Percentiles rank a stretch among this genome's conserved stretches.
Evolutionary conservation across 2,113 vertebrate species (phyloP).

Genomic region (Pogona vitticeps): DNA sequence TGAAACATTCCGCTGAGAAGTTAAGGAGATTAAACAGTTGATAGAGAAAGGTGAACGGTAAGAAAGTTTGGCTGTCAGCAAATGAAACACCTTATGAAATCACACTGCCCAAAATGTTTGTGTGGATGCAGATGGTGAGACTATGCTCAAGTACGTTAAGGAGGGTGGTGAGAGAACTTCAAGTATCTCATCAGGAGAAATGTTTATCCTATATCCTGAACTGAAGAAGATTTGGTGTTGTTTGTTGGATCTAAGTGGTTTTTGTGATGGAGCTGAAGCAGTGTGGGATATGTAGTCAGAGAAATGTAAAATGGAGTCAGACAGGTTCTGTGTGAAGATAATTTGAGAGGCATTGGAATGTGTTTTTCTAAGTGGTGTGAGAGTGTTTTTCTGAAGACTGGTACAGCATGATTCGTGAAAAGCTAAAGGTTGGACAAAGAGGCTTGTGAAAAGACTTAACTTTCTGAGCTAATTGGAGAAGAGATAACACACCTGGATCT

Average conservation of each 20-base stretch:
- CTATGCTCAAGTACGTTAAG: neutral
- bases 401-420: too few relatives aligned
- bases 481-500: too few relatives aligned
- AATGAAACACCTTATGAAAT: neutral
- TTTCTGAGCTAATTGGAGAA: too few relatives aligned
- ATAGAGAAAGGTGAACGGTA: neutral
- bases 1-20: neutral
- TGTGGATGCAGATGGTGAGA: neutral
- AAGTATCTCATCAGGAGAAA: neutral
- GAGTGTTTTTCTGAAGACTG: too few relatives aligned
- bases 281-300: too few relatives aligned
- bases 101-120: neutral
- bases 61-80: neutral
- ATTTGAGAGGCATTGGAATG: too few relatives aligned
- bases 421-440: too few relatives aligned
- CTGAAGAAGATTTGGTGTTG: neutral
- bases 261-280: too few relatives aligned
- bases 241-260: neutral
- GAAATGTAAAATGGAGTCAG: too few relatives aligned
- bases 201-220: neutral
- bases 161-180: neutral
- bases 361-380: too few relatives aligned
- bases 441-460: too few relatives aligned
- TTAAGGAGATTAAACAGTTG: neutral
- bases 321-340: too few relatives aligned